Evolutionary conservation across 2,888 invertebrate species (phyloP).

Genomic region (Troides helena): DNA sequence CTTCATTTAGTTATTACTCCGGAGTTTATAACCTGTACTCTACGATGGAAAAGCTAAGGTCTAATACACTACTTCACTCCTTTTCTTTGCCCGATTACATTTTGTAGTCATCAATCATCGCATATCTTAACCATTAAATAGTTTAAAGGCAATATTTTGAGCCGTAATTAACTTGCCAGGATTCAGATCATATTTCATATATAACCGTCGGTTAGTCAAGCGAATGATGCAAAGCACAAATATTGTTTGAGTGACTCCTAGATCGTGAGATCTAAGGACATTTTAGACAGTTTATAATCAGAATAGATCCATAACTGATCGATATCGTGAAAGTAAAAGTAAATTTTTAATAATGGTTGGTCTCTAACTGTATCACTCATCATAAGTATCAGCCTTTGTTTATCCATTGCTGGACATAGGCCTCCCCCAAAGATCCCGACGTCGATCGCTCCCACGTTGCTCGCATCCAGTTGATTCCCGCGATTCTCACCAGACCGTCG

Average conservation of each 20-base stretch:
- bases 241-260: constrained; percentile 1
- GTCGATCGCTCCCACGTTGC: too few species aligned
- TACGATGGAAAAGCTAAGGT: not conserved
- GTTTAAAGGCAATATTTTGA: constrained; percentile 22
- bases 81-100: constrained; percentile 1
- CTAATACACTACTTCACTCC: not conserved
- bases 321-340: too few species aligned
- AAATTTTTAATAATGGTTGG: too few species aligned
- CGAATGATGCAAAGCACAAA: constrained; percentile 14
- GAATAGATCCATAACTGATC: too few species aligned
- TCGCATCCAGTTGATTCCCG: too few species aligned
- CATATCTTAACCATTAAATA: constrained; percentile 13
- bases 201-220: not conserved
- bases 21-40: not conserved
- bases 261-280: not conserved
- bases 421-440: too few species aligned
- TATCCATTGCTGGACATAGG: too few species aligned
- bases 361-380: too few species aligned
- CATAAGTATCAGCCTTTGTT: too few species aligned
- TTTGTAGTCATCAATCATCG: constrained; percentile 19
- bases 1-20: too few species aligned
- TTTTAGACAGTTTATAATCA: not conserved
- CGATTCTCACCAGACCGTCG: too few species aligned
- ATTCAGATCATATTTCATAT: constrained; percentile 22
- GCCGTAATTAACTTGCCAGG: constrained; percentile 18